A percentile compares a stretch with the other conserved stretches of the same genome.
Evolutionary conservation across 2,113 vertebrate genomes (phyloP).

Genomic region (Lota lota): DNA sequence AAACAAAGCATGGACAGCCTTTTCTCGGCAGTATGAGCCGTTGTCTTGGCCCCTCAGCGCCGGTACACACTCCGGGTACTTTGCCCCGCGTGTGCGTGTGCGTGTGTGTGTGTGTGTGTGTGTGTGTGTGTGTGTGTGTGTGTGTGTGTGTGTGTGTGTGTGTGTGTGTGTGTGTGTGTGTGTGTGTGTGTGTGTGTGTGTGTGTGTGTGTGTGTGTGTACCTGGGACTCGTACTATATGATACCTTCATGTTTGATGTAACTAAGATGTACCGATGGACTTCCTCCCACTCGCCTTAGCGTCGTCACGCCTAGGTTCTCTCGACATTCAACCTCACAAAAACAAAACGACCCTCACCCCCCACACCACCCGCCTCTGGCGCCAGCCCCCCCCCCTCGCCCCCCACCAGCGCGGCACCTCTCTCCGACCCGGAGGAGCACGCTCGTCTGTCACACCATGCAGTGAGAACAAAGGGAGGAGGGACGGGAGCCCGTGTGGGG

Average conservation of each 20-base stretch:
- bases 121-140: conserved; percentile 5
- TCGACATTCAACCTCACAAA: conserved; percentile 36
- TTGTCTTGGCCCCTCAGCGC: conserved; percentile 63
- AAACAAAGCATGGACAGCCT: conserved; percentile 60
- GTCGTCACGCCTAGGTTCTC: conserved; percentile 23
- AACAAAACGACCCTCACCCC: conserved; percentile 44
- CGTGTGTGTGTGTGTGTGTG: conserved; percentile 1
- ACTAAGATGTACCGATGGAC: too few relatives aligned
- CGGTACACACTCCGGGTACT: conserved; percentile 54
- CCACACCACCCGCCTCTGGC: conserved; percentile 52
- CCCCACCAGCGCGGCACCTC: too few relatives aligned
- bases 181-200: conserved; percentile 6
- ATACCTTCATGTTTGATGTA: too few relatives aligned
- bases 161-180: conserved; percentile 1
- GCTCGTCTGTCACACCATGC: too few relatives aligned
- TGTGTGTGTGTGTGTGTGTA: neutral
- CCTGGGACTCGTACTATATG: too few relatives aligned
- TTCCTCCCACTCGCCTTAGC: conserved; percentile 6
- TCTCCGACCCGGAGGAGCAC: too few relatives aligned
- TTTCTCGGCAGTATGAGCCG: conserved; percentile 58
- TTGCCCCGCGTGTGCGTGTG: conserved; percentile 23
- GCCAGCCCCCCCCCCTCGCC: neutral
- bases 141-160: conserved; percentile 4
- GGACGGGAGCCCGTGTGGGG: too few relatives aligned
- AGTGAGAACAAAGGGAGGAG: too few relatives aligned